Conservation (phyloP, 2,113 vertebrate species). For the Oreochromis niloticus region DNA sequence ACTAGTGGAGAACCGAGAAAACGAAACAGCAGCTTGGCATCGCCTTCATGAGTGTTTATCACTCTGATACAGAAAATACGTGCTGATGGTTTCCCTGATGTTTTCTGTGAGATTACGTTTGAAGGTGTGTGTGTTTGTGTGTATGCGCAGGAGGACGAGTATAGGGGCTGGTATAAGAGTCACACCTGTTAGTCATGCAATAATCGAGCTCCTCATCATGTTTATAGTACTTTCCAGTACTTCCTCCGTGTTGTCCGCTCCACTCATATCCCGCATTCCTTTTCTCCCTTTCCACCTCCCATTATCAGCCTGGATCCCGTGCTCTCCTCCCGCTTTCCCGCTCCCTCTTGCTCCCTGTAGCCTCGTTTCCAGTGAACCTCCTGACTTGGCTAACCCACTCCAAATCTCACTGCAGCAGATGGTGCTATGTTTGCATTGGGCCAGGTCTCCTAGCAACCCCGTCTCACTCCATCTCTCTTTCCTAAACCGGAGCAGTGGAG, state of each 20-base stretch:
- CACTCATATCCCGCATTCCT: background rate
- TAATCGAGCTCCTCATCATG: background rate
- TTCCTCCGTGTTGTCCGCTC: background rate
- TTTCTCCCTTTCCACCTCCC: background rate
- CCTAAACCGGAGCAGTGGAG: slow-evolving; percentile 42
- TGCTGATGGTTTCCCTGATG: background rate
- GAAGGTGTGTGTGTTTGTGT: background rate
- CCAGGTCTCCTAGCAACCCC: slow-evolving; percentile 73
- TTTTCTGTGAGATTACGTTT: background rate
- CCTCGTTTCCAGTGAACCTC: slow-evolving; percentile 30
- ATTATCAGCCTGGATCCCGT: background rate
- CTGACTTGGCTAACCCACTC: slow-evolving; percentile 39
- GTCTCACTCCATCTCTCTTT: slow-evolving; percentile 31
- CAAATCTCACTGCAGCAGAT: slow-evolving; percentile 70
- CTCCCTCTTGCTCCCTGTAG: background rate
- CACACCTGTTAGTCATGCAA: slow-evolving; percentile 47
- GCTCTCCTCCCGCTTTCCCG: background rate
- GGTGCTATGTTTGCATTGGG: slow-evolving; percentile 69
- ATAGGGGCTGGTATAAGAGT: slow-evolving; percentile 5
- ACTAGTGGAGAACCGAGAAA: background rate
- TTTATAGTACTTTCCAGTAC: background rate
- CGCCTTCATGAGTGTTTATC: background rate
- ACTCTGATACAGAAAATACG: background rate
- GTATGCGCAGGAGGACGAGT: background rate
- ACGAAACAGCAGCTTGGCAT: background rate